Percentiles rank a stretch among this genome's conserved stretches.
phyloP scores from a whole-genome alignment of 2,113 vertebrate species.

The Rhinolophus sinicus region DNA sequence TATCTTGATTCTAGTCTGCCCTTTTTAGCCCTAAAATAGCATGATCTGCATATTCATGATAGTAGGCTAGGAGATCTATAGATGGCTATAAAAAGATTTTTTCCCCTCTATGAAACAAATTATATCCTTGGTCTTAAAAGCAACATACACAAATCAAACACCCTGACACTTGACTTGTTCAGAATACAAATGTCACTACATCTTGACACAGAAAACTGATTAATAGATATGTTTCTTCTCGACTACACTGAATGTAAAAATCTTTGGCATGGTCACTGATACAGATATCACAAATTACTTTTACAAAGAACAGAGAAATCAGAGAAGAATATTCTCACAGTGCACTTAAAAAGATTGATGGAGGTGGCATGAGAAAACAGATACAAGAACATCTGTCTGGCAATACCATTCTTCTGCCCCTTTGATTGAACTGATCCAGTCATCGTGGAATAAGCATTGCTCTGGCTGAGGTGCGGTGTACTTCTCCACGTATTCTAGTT shows the following conservation, averaged over 20 bases:
- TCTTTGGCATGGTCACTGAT: background rate
- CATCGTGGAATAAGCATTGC: conserved; percentile 97
- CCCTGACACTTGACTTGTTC: background rate
- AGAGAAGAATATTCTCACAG: background rate
- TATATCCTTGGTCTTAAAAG: conserved; percentile 20
- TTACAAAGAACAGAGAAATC: conserved; percentile 38
- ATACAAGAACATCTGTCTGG: background rate
- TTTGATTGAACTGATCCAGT: conserved; percentile 97
- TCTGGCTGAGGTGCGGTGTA: conserved; percentile 96
- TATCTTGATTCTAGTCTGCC: background rate
- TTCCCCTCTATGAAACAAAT: background rate
- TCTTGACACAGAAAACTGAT: conserved; percentile 29
- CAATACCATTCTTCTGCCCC: conserved; percentile 94
- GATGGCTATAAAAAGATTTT: background rate
- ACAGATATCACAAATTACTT: background rate
- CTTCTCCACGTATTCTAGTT: conserved; percentile 96
- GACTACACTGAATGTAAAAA: background rate
- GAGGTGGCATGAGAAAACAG: background rate
- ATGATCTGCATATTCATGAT: background rate
- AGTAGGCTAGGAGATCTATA: background rate
- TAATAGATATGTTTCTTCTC: conserved; percentile 41
- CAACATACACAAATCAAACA: conserved; percentile 22
- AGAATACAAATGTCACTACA: conserved; percentile 17
- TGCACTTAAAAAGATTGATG: conserved; percentile 7
- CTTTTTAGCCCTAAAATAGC: background rate